Conservation (phyloP, 2,113 vertebrate genomes). For the Mesitornis unicolor region DNA sequence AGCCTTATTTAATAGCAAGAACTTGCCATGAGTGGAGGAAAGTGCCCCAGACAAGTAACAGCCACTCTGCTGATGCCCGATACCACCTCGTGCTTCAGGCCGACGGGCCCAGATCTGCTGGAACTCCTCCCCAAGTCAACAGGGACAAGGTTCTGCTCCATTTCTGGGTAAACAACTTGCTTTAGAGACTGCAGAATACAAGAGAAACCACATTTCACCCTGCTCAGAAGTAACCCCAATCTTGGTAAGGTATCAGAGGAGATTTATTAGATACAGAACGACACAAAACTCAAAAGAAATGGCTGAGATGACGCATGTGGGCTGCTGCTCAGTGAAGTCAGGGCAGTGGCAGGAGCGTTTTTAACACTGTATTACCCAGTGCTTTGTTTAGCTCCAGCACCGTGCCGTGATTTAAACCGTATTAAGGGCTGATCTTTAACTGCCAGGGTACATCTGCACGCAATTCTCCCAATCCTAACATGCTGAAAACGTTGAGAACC, state of each 20-base stretch:
- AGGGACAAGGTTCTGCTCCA: background rate
- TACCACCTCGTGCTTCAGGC: background rate
- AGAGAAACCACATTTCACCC: background rate
- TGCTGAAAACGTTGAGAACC: background rate
- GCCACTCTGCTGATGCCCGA: background rate
- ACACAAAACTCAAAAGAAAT: background rate
- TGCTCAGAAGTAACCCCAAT: background rate
- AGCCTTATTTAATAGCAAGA: background rate
- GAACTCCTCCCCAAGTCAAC: accelerated
- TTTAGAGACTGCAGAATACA: background rate
- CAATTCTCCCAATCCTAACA: background rate
- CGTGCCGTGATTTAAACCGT: background rate
- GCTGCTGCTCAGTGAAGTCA: background rate
- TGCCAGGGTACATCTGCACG: background rate
- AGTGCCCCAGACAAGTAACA: background rate
- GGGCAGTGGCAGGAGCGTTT: background rate
- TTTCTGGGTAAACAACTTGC: background rate
- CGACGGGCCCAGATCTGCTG: background rate
- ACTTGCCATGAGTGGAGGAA: background rate
- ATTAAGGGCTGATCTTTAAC: background rate
- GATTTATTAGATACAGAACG: background rate
- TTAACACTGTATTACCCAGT: background rate
- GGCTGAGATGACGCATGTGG: background rate
- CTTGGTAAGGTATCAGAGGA: background rate
- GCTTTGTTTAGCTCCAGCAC: background rate